Conservation (phyloP, 2,888 invertebrate genomes). For the Cynaeus angustus region DNA sequence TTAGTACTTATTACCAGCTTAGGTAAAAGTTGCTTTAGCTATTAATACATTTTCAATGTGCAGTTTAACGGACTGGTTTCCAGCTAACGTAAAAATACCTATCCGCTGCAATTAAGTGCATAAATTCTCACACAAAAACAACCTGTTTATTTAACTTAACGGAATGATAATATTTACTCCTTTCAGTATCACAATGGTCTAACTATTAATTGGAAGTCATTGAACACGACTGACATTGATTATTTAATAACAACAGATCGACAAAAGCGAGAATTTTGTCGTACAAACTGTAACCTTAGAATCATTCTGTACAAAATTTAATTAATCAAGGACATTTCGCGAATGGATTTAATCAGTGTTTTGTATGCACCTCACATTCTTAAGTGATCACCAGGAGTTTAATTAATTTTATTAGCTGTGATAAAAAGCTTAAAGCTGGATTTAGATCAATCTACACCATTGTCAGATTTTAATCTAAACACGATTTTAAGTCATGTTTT, state of each 20-base stretch:
- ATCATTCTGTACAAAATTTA: slow-evolving; percentile 42
- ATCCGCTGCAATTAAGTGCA: background rate
- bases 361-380: slow-evolving; percentile 28
- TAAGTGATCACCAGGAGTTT: slow-evolving; percentile 14
- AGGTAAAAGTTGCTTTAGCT: slow-evolving; percentile 55
- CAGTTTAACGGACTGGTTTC: slow-evolving; percentile 15
- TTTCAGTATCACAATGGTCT: background rate
- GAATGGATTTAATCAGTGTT: slow-evolving; percentile 28
- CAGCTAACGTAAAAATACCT: slow-evolving; percentile 3
- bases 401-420: slow-evolving; percentile 38
- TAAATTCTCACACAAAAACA: background rate
- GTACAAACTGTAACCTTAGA: slow-evolving; percentile 33
- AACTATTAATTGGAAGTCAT: slow-evolving; percentile 24
- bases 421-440: slow-evolving; percentile 9
- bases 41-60: slow-evolving; percentile 34
- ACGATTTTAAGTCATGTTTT: background rate
- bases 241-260: slow-evolving; percentile 40
- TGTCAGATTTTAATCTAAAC: slow-evolving; percentile 27
- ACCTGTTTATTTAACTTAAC: slow-evolving; percentile 24
- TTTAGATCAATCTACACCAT: slow-evolving; percentile 27
- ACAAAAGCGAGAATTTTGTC: slow-evolving; percentile 32
- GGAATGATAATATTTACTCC: slow-evolving; percentile 37
- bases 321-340: slow-evolving; percentile 38
- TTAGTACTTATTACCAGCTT: slow-evolving; percentile 52
- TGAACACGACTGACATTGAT: slow-evolving; percentile 44